These are phyloP conservation scores for Eueremaeus valkanovi DNA, from an alignment of 2,888 invertebrate species.

Conservation along the genomic window DNA sequence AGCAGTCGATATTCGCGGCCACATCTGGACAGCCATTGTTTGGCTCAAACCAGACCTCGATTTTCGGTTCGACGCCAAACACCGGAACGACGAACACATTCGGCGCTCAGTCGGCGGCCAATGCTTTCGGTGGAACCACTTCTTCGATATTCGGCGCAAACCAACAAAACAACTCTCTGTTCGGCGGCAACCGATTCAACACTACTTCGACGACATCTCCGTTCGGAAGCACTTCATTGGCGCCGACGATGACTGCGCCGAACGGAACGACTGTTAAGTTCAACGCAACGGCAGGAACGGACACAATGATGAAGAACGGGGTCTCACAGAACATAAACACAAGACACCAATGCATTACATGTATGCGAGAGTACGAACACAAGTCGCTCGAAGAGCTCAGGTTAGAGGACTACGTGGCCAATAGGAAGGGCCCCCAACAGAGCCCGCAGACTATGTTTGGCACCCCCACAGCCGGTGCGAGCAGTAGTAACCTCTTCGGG, in stretches of 20 bases:
- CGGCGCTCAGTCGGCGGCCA: constrained; percentile 30
- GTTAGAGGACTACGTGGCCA: constrained; percentile 84
- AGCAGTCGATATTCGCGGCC: constrained; percentile 5
- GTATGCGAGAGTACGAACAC: constrained; percentile 95
- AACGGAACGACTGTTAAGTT: constrained; percentile 79
- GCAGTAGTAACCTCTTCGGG: constrained; percentile 43
- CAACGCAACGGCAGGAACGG: constrained; percentile 77
- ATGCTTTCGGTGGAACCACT: constrained; percentile 30
- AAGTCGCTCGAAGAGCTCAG: constrained; percentile 94
- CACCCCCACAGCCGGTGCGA: constrained; percentile 9
- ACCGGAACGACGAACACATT: constrained; percentile 35
- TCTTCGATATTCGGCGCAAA: constrained; percentile 34
- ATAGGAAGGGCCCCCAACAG: constrained; percentile 71
- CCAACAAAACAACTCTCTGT: constrained; percentile 35
- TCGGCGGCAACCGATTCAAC: constrained; percentile 37
- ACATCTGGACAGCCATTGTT: constrained; percentile 18
- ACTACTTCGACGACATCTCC: constrained; percentile 23
- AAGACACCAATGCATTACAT: constrained; percentile 92
- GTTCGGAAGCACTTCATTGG: constrained; percentile 21
- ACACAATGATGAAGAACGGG: constrained; percentile 85
- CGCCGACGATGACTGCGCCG: constrained; percentile 51
- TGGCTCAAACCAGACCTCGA: constrained; percentile 23
- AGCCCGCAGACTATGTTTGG: constrained; percentile 45
- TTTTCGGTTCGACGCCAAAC: constrained; percentile 34
- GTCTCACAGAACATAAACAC: constrained; percentile 75